Percentiles rank a stretch among this genome's conserved stretches.
Evolutionary conservation across 2,113 vertebrate species (phyloP).

Genomic region (Amblyopsis rosae): DNA sequence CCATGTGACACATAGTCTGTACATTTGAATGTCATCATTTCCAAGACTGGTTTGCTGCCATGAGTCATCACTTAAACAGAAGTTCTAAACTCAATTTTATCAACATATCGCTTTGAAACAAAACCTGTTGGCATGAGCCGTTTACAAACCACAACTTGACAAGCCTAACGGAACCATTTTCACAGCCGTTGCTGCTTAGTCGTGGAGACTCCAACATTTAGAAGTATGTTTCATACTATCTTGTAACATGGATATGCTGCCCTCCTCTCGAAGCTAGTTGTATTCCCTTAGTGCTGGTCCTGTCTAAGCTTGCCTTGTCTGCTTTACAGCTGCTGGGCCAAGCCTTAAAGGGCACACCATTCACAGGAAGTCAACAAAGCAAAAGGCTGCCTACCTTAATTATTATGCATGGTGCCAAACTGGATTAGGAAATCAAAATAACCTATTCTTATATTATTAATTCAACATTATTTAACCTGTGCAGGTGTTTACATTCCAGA

Average conservation of each 20-base stretch:
- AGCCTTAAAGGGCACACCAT: slow-evolving; percentile 30
- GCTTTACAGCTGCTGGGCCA: slow-evolving; percentile 19
- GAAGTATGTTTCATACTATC: too few species aligned
- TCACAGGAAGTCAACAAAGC: slow-evolving; percentile 46
- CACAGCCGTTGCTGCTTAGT: too few species aligned
- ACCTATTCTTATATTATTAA: not conserved
- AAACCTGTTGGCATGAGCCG: not conserved
- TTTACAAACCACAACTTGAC: slow-evolving; percentile 16
- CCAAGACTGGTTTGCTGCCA: too few species aligned
- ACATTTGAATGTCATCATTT: too few species aligned
- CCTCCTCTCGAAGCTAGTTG: not conserved
- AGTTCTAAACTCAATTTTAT: too few species aligned
- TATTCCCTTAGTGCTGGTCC: slow-evolving; percentile 6
- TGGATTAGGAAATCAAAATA: slow-evolving; percentile 5
- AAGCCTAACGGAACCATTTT: slow-evolving; percentile 5
- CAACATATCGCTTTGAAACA: too few species aligned
- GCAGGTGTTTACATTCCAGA: too few species aligned
- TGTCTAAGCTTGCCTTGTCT: slow-evolving; percentile 35
- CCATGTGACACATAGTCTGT: too few species aligned
- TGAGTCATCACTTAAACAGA: too few species aligned
- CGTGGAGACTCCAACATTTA: too few species aligned
- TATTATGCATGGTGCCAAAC: slow-evolving; percentile 1
- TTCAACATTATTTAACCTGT: too few species aligned
- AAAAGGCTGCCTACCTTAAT: slow-evolving; percentile 15
- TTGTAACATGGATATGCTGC: not conserved